Evolutionary conservation across 2,888 invertebrate species (phyloP).

Genomic region (Trichogramma evanescens): DNA sequence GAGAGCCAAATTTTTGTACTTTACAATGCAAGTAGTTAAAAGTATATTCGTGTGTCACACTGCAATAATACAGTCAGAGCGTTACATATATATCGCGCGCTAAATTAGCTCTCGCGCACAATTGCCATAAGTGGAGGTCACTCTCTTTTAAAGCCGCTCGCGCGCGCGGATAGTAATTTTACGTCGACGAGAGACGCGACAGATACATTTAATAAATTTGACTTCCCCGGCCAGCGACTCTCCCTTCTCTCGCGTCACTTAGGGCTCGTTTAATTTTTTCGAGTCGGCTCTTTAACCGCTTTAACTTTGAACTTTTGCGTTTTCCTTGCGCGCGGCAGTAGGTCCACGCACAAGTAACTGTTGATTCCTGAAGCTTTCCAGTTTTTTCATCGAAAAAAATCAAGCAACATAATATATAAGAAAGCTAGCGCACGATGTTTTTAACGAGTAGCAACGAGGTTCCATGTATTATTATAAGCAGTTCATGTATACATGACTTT

Average conservation of each 20-base stretch:
- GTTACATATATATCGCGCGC: conserved; percentile 15
- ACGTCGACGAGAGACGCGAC: conserved; percentile 43
- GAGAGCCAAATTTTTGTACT: no score
- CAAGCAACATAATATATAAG: no score
- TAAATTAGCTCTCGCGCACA: conserved; percentile 36
- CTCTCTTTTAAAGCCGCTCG: conserved; percentile 24
- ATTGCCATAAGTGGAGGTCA: conserved; percentile 46
- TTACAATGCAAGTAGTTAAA: no score
- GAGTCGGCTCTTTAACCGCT: conserved; percentile 13
- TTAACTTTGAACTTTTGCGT: conserved; percentile 12
- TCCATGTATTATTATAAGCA: not conserved
- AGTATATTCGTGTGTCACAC: no score
- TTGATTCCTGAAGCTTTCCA: not conserved
- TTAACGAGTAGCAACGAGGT: conserved; percentile 5
- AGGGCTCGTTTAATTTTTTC: conserved; percentile 2
- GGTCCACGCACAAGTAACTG: no score
- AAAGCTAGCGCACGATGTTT: not conserved
- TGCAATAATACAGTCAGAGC: no score
- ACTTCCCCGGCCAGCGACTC: conserved; percentile 23
- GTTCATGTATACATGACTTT: no score
- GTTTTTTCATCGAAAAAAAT: not conserved
- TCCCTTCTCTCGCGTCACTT: not conserved
- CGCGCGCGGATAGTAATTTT: conserved; percentile 33
- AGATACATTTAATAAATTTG: conserved; percentile 48
- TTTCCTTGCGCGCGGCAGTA: not conserved